Evolutionary conservation across 2,797 vertebrate genomes (phyloP).

Genomic region (Syndactyla subalaris): DNA sequence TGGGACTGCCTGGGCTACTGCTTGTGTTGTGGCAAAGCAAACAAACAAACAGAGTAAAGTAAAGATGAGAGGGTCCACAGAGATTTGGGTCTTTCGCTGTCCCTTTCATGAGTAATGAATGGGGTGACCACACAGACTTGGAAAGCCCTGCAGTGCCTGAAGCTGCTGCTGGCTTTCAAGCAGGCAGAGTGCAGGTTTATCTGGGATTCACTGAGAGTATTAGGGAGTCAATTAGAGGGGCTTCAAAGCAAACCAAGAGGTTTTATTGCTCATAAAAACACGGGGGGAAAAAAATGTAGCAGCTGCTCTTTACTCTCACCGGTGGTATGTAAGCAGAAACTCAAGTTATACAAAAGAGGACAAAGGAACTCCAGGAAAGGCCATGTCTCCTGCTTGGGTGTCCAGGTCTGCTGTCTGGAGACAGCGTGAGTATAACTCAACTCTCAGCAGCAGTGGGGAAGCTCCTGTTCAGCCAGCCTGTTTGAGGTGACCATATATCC

Average conservation of each 20-base stretch:
- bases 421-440: not conserved
- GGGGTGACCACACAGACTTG: slow-evolving; percentile 67
- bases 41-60: slow-evolving; percentile 65
- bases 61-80: slow-evolving; percentile 66
- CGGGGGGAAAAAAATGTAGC: not conserved
- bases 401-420: not conserved
- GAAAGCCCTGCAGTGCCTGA: slow-evolving; percentile 19
- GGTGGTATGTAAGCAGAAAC: not conserved
- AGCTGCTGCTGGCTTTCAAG: slow-evolving; percentile 46
- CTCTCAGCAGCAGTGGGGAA: slow-evolving; percentile 3
- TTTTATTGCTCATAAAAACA: slow-evolving; percentile 1
- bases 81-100: slow-evolving; percentile 63
- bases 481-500: not conserved
- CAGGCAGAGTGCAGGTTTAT: slow-evolving; percentile 19
- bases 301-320: not conserved
- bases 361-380: slow-evolving; percentile 17
- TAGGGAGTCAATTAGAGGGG: slow-evolving; percentile 15
- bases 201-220: slow-evolving; percentile 5
- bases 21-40: slow-evolving; percentile 63
- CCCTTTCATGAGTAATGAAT: slow-evolving; percentile 76
- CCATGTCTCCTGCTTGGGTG: not conserved
- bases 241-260: slow-evolving; percentile 35
- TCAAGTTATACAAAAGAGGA: not conserved
- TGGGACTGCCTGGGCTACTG: slow-evolving; percentile 22
- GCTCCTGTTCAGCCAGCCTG: not conserved